A percentile compares a stretch with the other conserved stretches of the same genome.
phyloP scores from a whole-genome alignment of 2,888 invertebrate genomes.

The Malachius bipustulatus region DNA sequence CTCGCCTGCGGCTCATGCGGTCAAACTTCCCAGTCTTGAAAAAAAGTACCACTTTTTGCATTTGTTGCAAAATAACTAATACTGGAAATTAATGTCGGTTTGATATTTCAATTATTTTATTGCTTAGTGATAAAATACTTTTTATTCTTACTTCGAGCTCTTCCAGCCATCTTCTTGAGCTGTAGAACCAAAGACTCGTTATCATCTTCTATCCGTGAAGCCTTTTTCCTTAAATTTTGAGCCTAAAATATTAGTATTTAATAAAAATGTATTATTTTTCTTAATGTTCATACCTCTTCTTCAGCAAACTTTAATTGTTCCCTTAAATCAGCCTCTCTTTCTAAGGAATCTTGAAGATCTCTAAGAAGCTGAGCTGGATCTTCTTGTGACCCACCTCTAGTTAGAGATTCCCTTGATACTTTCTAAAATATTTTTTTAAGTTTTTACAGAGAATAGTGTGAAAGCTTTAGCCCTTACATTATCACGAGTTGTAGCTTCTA shows the following conservation, averaged over 20 bases:
- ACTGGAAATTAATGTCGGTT: no score
- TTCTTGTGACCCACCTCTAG: constrained; percentile 67
- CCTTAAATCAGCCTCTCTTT: constrained; percentile 84
- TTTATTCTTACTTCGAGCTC: constrained; percentile 73
- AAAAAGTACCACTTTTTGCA: no score
- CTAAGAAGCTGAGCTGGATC: constrained; percentile 70
- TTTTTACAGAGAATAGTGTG: neutral
- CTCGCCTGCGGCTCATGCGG: no score
- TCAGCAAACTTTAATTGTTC: constrained; percentile 89
- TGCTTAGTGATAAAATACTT: no score
- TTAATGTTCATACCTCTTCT: constrained; percentile 89
- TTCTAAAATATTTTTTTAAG: constrained; percentile 38
- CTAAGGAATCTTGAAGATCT: constrained; percentile 83
- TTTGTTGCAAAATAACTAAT: no score
- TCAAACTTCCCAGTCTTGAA: no score
- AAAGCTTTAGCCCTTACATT: constrained; percentile 36
- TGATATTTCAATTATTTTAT: no score
- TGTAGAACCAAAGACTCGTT: constrained; percentile 92
- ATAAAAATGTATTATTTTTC: no score
- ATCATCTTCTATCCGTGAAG: constrained; percentile 89
- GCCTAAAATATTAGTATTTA: constrained; percentile 48
- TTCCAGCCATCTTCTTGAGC: constrained; percentile 90
- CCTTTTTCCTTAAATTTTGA: constrained; percentile 77
- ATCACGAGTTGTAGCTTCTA: constrained; percentile 48
- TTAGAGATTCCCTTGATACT: constrained; percentile 61